Evolutionary conservation across 1,140 invertebrate genomes (phyloP), one percentile per base, ranked within the genome.

Genomic region (Pantala flavescens): DNA sequence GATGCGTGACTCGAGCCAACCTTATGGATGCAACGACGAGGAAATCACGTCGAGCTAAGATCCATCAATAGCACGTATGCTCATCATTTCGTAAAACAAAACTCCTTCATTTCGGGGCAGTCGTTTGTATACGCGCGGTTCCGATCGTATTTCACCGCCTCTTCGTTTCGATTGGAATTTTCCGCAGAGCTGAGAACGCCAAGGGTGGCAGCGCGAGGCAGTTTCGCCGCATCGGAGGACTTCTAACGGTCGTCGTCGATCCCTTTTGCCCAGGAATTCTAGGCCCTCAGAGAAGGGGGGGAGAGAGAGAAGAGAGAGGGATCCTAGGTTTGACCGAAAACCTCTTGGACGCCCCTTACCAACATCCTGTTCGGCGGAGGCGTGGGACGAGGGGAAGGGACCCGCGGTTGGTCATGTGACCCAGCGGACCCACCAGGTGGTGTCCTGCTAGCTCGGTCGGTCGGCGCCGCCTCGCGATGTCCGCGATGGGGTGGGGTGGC

Each of bases 361-460:
- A 63, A 63, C 49, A 63, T 63, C 49, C 49, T 63, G 49, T 63
- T 14, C 49, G 49, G 49, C 49, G 49, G 2, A 12, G 49, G 49
- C 3, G 3, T 3, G 16, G 49, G 49, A 12, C 3, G 12, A 21
- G 49, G n/a, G 12, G 49, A 63, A 63, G 49, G 49, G 49, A 63
- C 49, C 12, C 49, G 49, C 49, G 49, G 49, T 63, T 21, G 49
- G 49, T 63, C 49, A 63, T 63, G 49, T 63, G 49, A 63, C 49
- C 49, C 49, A 63, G 49, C 49, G 49, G 49, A 63, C 49, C 49
- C 49, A 63, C 49, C 49, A 63, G 49, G 49, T 63, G 49, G 49
- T 63, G 49, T 63, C 49, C 49, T 63, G 49, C 49, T 63, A 63
- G 49, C 49, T 63, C 49, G 49, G 49, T 63, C n/a, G 49, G 49